Evolutionary conservation across 1,140 invertebrate species (phyloP), one percentile per base, ranked within the genome.

Genomic region (Brachionus koreanus): DNA sequence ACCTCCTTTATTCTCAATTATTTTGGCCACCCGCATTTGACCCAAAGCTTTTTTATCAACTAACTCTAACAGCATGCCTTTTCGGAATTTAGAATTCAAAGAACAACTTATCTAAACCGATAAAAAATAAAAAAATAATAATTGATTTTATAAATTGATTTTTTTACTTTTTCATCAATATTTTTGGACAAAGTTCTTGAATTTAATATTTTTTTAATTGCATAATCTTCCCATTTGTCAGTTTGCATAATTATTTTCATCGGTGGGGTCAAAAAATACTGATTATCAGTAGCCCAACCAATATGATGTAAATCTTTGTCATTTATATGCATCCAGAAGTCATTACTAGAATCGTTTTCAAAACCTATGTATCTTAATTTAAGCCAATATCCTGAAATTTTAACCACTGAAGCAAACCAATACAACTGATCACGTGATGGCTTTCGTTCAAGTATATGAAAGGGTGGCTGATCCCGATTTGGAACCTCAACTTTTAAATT

Each of bases 1-100:
- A 86, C 96, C 95, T 0, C 95, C 96, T 23, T 97, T 91, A 83
- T 97, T 94, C 87, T 95, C 93, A 69, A 93, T 91, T 63, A 98
- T 93, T 13, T 92, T 93, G 1, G 96, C 96, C 12, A 94, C 92
- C 87, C 95, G 93, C 83, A 96, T 94, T 89, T 96, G 94, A 7
- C 94, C 88, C 84, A 98, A 95, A 84, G 94, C 91, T 89, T 95
- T 95, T 86, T 97, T 97, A 88, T 98, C 95, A 1, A 98, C 94
- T 16, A 97, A 94, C 90, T 98, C 96, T 84, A 98, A 91, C 86
- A 93, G 91, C 85, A 95, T 91, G 43, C 94, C 94, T 84, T 92
- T 90, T 83, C 89, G 89, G 74, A 90, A 85, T 42, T 85, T 85
- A 76, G 65, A 69, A 6, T 9, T 12, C 33, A 69, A 39, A 87